Evolutionary conservation across 2,797 vertebrate species (phyloP), one percentile per base, ranked within the genome.

Genomic region (Eurystomus glaucurus): DNA sequence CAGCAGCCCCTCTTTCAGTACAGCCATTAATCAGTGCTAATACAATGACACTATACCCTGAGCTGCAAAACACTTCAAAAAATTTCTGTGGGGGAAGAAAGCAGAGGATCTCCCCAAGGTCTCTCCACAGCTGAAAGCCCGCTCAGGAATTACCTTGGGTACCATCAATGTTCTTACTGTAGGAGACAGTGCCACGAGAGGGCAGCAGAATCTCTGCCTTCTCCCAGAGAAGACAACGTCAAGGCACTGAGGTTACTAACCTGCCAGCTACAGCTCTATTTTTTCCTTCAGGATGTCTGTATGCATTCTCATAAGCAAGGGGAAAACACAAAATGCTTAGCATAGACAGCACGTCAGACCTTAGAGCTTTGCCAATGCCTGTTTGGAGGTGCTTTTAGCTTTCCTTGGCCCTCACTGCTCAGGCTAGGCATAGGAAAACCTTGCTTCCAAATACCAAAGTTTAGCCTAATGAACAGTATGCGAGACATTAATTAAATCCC

Each of bases 171-270:
- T 0, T 28, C 54, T 19, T 1, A 3, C 11, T 8, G 50, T 0
- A 0, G 64, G 41, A 46, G 41, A 37, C 43, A 7, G 2, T 0
- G 81, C 95, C 96, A 78, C 64, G 31, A 93, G 97, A 95, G 97
- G 97, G 97, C 94, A 94, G 88, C 88, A 96, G 28, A 70, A 88
- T 23, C 92, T 82, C 90, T 91, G 88, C 48, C 82, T 88, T 58
- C 31, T 10, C 35, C 65, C 72, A 7, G 35, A 10, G 41, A 77
- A 64, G 7, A 54, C 10, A 26, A 2, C 1, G 0, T 1, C 57
- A 35, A 78, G 41, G 39, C 64, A 37, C 11, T 8, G 11, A 8
- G 26, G 28, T 4, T 2, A 2, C 68, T 23, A 37, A 75, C 55
- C 64, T 7, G 46, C 18, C 82, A 72, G 65, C 75, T 29, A 41